Evolutionary conservation across 2,113 vertebrate species (phyloP), one percentile per base, ranked within the genome.

Genomic region (Puntigrus tetrazona): DNA sequence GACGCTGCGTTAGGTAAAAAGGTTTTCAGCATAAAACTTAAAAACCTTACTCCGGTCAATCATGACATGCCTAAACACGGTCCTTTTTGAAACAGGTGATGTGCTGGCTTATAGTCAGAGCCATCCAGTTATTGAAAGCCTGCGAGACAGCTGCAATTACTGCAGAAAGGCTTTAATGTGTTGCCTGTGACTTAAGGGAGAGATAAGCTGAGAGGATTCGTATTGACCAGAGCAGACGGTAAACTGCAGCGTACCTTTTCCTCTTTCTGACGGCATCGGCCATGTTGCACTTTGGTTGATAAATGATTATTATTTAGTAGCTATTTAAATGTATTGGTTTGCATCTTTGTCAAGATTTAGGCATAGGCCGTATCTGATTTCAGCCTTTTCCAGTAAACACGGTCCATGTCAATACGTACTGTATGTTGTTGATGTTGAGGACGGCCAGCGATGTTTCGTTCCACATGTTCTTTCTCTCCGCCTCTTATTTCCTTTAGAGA

Each of bases 351-450:
- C 13, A 65, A 8, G 18, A 31, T 20, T 70, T 31, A 70, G 34
- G 67, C 31, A 34, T 1, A 36, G 20, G 27, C 4, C 20, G 43
- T 22, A 27, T 76, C 43, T 52, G 45, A 52, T 76, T 73, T 29
- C 20, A 11, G 38, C 29, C 47, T 52, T 9, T 84, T 70, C 77
- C 82, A 69, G 69, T 84, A 77, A 75, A 84, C 84, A 87, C 29
- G 25, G 43, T 78, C n/a, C n/a, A 36, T 47, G 11, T 74, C 81
- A 79, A 52, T 55, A 69, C n/a, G n/a, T n/a, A n/a, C n/a, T 72
- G 77, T 76, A 27, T 84, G 57, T 84, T 84, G 74, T 61, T 87
- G 45, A 81, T 27, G 22, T 79, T 50, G 25, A 34, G 76, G 36
- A 55, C 59, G 25, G 57, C 36, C 82, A 57, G 70, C 10, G 45